These are phyloP conservation scores for Apodemia duryi DNA, from an alignment of 2,888 invertebrate species.

Conservation along the genomic window DNA sequence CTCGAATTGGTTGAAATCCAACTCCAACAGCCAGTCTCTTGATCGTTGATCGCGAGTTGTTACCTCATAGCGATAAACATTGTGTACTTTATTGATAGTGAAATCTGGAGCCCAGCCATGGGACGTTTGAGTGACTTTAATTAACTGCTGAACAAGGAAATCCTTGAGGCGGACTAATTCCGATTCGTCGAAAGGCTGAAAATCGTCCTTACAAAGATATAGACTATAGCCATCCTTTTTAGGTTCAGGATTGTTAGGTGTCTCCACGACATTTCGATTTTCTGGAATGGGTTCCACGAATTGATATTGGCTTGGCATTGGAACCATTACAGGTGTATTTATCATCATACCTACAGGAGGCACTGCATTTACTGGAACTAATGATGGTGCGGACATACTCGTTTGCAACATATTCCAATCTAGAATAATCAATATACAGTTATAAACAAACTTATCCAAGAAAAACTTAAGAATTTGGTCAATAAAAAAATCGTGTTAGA, in stretches of 20 bases:
- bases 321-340: constrained; percentile 33
- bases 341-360: constrained; percentile 26
- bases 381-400: constrained; percentile 19
- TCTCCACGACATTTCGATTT: neutral
- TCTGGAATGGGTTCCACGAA: constrained; percentile 19
- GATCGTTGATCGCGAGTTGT: constrained; percentile 49
- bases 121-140: constrained; percentile 41
- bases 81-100: constrained; percentile 56
- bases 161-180: constrained; percentile 50
- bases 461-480: neutral
- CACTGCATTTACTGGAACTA: constrained; percentile 22
- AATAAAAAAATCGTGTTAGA: no score
- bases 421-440: constrained; percentile 40
- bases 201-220: constrained; percentile 63
- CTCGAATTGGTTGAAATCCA: constrained; percentile 52
- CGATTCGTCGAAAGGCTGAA: constrained; percentile 44
- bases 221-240: constrained; percentile 39
- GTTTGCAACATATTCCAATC: constrained; percentile 44
- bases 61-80: constrained; percentile 51
- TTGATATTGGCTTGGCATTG: constrained; percentile 29
- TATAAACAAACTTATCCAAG: neutral
- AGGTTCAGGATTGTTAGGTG: neutral
- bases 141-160: constrained; percentile 51
- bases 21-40: constrained; percentile 53
- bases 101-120: constrained; percentile 57